phyloP scores from a whole-genome alignment of 2,888 invertebrate genomes.

The Drosophila fulvimacula region DNA sequence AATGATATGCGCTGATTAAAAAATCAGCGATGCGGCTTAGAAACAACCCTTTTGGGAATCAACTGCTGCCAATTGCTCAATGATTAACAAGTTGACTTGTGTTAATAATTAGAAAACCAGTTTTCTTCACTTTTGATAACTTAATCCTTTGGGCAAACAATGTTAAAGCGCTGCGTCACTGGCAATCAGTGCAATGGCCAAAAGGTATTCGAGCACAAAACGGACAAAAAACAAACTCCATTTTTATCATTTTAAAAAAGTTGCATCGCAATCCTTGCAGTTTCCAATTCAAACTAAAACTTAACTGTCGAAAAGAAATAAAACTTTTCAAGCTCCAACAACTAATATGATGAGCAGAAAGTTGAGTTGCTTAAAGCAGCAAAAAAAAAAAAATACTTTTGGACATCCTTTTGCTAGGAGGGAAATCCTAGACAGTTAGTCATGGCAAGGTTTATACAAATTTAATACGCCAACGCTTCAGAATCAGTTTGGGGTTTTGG shows the following conservation, averaged over 20 bases:
- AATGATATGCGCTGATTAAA: constrained; percentile 78
- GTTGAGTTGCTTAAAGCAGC: constrained; percentile 25
- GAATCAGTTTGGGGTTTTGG: constrained; percentile 23
- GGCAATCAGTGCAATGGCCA: constrained; percentile 48
- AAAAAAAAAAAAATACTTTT: constrained; percentile 4
- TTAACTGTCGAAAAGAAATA: not conserved
- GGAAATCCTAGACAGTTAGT: constrained; percentile 67
- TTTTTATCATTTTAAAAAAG: constrained; percentile 24
- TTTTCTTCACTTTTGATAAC: constrained; percentile 47
- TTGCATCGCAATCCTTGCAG: not conserved
- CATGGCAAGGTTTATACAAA: constrained; percentile 62
- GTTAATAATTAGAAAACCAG: constrained; percentile 66
- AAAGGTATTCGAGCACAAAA: constrained; percentile 15
- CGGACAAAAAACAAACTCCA: not conserved
- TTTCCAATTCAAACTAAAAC: constrained; percentile 9
- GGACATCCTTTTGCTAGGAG: constrained; percentile 15
- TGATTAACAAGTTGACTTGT: constrained; percentile 81
- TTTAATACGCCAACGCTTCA: constrained; percentile 64
- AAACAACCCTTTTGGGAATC: constrained; percentile 72
- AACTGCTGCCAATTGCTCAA: constrained; percentile 63
- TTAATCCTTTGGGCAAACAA: constrained; percentile 68
- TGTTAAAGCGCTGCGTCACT: constrained; percentile 12
- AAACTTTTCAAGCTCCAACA: constrained; percentile 48
- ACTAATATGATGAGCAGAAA: constrained; percentile 21
- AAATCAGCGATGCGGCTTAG: constrained; percentile 68